Conservation (phyloP, 1,140 invertebrate species). For the Mactra quadrangularis region DNA sequence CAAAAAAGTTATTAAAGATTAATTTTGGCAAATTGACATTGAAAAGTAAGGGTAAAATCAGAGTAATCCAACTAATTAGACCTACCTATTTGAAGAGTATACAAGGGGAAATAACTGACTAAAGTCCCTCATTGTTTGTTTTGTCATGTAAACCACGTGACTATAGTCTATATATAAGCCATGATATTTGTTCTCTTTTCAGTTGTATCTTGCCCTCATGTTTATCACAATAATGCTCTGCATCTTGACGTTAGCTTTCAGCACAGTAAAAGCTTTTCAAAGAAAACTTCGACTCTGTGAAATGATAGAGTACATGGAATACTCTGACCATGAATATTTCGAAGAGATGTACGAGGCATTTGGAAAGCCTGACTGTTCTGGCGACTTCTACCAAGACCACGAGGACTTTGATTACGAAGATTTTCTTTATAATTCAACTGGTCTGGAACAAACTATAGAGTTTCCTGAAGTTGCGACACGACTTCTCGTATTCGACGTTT, state of each 20-base stretch:
- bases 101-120: too few species aligned
- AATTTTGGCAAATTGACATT: too few species aligned
- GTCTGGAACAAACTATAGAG: neutral
- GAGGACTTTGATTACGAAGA: constrained; percentile 8
- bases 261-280: constrained; percentile 26
- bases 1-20: too few species aligned
- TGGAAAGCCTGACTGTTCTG: constrained; percentile 14
- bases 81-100: too few species aligned
- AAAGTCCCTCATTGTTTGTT: too few species aligned
- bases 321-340: neutral
- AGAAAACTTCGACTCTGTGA: constrained; percentile 30
- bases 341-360: neutral
- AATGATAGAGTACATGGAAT: constrained; percentile 33
- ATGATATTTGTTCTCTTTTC: too few species aligned
- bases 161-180: too few species aligned
- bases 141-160: too few species aligned
- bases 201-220: constrained; percentile 23
- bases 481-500: constrained; percentile 14
- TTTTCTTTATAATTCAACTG: neutral
- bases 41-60: too few species aligned
- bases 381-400: neutral
- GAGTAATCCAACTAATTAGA: too few species aligned
- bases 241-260: constrained; percentile 26
- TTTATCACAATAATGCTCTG: constrained; percentile 30
- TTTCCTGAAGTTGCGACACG: neutral